Base-by-base conservation (phyloP, 2,888 invertebrate species). In the Ditula angustiorana region DNA sequence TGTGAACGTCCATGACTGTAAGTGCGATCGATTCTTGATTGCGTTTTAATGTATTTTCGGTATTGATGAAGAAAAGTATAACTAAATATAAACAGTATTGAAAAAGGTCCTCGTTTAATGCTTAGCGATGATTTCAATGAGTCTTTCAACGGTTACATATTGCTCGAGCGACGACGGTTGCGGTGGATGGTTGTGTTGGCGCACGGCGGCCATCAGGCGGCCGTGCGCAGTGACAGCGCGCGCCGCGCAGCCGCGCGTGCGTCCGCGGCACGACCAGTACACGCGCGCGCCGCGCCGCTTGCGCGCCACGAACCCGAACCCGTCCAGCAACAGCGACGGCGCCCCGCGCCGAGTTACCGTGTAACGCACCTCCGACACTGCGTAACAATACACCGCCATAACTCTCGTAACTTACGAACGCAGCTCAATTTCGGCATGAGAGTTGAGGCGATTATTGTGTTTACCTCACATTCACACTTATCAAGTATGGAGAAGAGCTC, bases 261-360 rank as follows among this genome's bases (percentile, higher is more conserved):
- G 88, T 49, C 79, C 77, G 28, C 88, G 82, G 71, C 92, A 92
- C 64, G 86, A 81, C 92, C 92, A 92, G 76, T 93, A 93, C 2
- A 92, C 90, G 60, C 90, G 84, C 13, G 81, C 67, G 47, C 87
- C 89, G 61, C 93, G 87, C 16, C 87, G 82, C 77, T 91, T 92
- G 64, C 92, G 90, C 47, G 86, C 90, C 71, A 88, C 82, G 76
- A 78, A 93, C 41, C 82, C 83, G 71, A 81, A 83, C 21, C 89
- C 93, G 60, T 81, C 86, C 66, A 93, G 69, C 69, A 92, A 68
- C 55, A 93, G 81, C 64, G 89, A 82, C 23, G 91, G 88, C 28
- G 91, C 92, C 10, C 93, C 93, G 16, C 92, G 87, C 58, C 86
- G 82, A 30, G 93, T 93, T 78, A 90, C 83, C 67, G 89, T 80